Base-by-base conservation (phyloP, 2,797 vertebrate species). In the Rhinogobio ventralis region DNA sequence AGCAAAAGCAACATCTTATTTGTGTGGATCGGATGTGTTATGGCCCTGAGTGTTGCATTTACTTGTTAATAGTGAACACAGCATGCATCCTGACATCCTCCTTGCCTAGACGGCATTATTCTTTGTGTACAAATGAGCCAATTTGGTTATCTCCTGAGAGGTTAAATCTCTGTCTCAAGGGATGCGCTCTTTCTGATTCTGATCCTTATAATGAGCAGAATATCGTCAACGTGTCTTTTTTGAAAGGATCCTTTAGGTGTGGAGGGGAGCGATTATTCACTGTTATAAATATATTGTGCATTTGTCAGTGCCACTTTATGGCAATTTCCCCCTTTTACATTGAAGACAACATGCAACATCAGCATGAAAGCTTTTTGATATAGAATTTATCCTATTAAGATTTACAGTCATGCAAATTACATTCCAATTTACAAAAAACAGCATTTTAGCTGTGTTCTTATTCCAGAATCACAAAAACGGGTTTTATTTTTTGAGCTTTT, bases 91-190 rank as follows among this genome's bases (percentile, higher is more conserved):
- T 84, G 88, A 86, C 87, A 93, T 91, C 88, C 49, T 80, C 33
- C 73, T 64, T 83, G 79, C 90, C 87, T 89, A 85, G 89, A 89
- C 91, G 88, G 85, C 91, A 93, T 93, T 92, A 92, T 89, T 91
- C 79, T 88, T 90, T 88, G 76, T 36, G 86, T 91, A 91, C 46
- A 84, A 94, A 94, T 92, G 90, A 91, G 85, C 89, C 90, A 90
- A 89, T 90, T 73, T 90, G 89, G 91, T 92, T 91, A 90, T 93
- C 91, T 92, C 74, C 74, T 89, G 80, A 92, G 91, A 92, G 91
- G 91, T 93, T 83, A 77, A 87, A 84, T 82, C 60, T 69, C 28
- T 55, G 85, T 92, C 91, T 92, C 89, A 3, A 75, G 89, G 88
- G 92, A 91, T 9, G n/a, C 85, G 87, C 36, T 82, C 88, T 87